These are phyloP conservation scores for Apostichopus leukothele DNA, from an alignment of 53 echinoderm and acorn worm genomes.

Conservation along the genomic window DNA sequence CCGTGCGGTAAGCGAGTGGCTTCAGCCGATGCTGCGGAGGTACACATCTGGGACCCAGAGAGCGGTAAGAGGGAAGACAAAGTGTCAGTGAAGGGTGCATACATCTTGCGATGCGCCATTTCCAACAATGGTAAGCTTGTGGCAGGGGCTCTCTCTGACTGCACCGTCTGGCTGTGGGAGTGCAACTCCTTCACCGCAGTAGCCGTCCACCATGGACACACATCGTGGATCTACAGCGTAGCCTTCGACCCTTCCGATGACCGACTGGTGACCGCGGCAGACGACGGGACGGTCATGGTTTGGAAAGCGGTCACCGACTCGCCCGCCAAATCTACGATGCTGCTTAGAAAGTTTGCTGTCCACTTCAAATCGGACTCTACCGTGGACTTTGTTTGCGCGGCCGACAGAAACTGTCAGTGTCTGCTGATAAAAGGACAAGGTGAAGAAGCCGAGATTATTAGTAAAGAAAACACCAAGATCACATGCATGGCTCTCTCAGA, in stretches of 20 bases:
- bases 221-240: conserved; percentile 82
- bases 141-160: conserved; percentile 77
- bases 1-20: conserved; percentile 65
- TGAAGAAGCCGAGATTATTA: background rate
- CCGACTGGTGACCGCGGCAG: conserved; percentile 74
- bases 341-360: conserved; percentile 37
- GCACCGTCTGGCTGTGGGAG: conserved; percentile 74
- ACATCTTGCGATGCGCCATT: conserved; percentile 71
- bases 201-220: conserved; percentile 81
- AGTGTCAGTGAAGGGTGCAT: conserved; percentile 3
- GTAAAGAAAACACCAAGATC: conserved; percentile 48
- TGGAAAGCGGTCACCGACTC: conserved; percentile 41
- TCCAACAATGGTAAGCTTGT: conserved; percentile 61
- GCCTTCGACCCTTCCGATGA: conserved; percentile 74
- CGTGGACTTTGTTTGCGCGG: conserved; percentile 34
- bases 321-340: conserved; percentile 12
- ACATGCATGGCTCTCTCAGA: conserved; percentile 36
- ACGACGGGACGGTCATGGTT: conserved; percentile 90
- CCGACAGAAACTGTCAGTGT: conserved; percentile 32
- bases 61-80: conserved; percentile 52
- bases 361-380: conserved; percentile 14
- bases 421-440: conserved; percentile 8
- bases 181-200: conserved; percentile 46
- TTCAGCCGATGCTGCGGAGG: conserved; percentile 50
- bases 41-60: conserved; percentile 73